Evolutionary conservation across 2,888 invertebrate genomes (phyloP), one percentile per base, ranked within the genome.

Genomic region (Rhopalosiphum nymphaeae): DNA sequence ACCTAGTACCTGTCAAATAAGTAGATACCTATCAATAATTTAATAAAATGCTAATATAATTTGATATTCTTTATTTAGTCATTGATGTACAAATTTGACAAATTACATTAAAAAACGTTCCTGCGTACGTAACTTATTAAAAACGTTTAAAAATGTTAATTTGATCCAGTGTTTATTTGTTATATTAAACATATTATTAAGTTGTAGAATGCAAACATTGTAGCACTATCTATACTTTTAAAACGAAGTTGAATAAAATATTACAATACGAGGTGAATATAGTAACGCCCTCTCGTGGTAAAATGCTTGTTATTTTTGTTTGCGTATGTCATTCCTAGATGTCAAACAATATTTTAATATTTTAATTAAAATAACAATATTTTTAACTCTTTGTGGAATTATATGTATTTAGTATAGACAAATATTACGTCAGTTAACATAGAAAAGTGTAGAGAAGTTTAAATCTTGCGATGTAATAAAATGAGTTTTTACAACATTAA

Each of bases 201-300:
- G 13, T 87, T 5, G 7, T n/a, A 29, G 3, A 44, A 61, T 49
- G 3, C 25, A 46, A 67, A 90, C 46, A 67, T 4, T 10, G 67
- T 90, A 67, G 90, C 90, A 67, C 90, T 16, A 16, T 90, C 90
- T 90, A 61, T 16, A 44, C 42, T 5, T 26, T 26, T 3, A 57
- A 44, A 57, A 57, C 7, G 29, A 36, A 42, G 36, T 85, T 25
- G 2, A 13, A 46, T 16, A 7, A 25, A 36, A 16, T 46, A 87
- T 36, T 87, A n/a, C 29, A 46, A 56, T 1, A 42, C 26, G 25
- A 1, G n/a, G 1, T 46, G 29, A 46, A 29, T 10, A 67, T n/a
- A 29, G 42, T 10, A 16, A 9, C 91, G 91, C 91, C 29, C 42
- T 91, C 91, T 91, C 26, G 84, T 56, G 84, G 78, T 53, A 25